Evolutionary conservation across 2,797 vertebrate genomes (phyloP).

Genomic region (Diglossa cyanea): DNA sequence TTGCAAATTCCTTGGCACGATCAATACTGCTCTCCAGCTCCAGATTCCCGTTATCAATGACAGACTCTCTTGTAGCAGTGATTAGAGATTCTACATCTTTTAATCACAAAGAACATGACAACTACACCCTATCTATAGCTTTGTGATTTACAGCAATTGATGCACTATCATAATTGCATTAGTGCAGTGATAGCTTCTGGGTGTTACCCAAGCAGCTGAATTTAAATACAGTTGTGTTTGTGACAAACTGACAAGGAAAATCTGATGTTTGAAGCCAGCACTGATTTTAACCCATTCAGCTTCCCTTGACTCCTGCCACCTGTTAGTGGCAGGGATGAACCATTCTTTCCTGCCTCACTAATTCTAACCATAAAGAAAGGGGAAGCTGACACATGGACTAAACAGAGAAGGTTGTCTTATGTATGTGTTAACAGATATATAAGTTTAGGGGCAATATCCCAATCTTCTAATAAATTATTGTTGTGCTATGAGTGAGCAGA

Average conservation of each 20-base stretch:
- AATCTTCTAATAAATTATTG: background rate
- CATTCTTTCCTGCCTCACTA: background rate
- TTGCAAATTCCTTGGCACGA: constrained; percentile 24
- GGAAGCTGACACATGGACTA: background rate
- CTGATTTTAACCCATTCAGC: background rate
- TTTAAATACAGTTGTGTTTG: constrained; percentile 1
- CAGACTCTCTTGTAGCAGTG: constrained; percentile 44
- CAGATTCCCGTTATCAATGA: constrained; percentile 58
- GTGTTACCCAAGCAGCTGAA: constrained; percentile 37
- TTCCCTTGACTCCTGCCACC: background rate
- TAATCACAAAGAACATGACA: constrained; percentile 70
- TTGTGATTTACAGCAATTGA: constrained; percentile 66
- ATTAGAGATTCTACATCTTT: constrained; percentile 68
- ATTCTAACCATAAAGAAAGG: background rate
- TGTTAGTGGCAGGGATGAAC: background rate
- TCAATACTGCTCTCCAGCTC: constrained; percentile 46
- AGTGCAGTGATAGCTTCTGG: constrained; percentile 54
- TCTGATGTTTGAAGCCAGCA: background rate
- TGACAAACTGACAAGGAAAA: constrained; percentile 41
- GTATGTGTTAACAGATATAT: background rate
- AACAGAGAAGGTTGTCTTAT: background rate
- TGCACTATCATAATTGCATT: constrained; percentile 53
- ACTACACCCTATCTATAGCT: constrained; percentile 40
- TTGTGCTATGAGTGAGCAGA: background rate
- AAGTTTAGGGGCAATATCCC: background rate